A percentile compares a stretch with the other conserved stretches of the same genome.
Evolutionary conservation across 2,888 invertebrate species (phyloP).

Genomic region (Pammene aurita): DNA sequence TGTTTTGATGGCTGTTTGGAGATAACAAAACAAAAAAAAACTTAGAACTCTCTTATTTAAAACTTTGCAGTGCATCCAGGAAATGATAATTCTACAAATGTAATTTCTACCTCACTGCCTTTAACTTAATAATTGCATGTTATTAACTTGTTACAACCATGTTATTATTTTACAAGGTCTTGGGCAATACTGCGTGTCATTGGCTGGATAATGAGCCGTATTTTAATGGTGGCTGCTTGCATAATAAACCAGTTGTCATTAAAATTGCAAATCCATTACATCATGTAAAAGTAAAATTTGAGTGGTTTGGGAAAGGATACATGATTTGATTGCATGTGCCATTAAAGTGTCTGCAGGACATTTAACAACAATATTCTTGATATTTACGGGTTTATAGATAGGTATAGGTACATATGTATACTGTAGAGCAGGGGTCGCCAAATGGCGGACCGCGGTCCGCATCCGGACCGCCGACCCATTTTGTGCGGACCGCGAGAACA

Average conservation of each 20-base stretch:
- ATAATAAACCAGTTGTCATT: conserved; percentile 28
- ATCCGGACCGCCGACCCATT: too few species aligned
- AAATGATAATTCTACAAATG: neutral
- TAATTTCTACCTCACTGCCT: conserved; percentile 5
- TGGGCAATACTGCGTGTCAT: conserved; percentile 25
- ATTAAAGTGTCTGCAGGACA: neutral
- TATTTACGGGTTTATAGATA: too few species aligned
- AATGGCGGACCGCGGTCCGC: too few species aligned
- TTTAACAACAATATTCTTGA: too few species aligned
- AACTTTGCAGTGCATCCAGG: too few species aligned
- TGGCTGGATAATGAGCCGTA: conserved; percentile 28
- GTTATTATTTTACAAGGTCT: conserved; percentile 31
- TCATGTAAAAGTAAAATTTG: neutral
- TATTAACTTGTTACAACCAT: conserved; percentile 6
- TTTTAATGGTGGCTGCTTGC: conserved; percentile 24
- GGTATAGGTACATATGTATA: too few species aligned
- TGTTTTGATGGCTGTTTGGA: too few species aligned
- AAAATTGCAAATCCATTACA: conserved; percentile 28
- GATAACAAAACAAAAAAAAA: too few species aligned
- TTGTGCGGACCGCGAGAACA: too few species aligned
- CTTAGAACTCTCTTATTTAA: too few species aligned
- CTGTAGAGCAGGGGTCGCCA: too few species aligned
- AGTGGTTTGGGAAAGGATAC: neutral
- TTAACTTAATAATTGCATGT: conserved; percentile 4
- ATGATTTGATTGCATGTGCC: neutral